These are phyloP conservation scores for Eledona agricola DNA, from an alignment of 2,888 invertebrate genomes.

Conservation along the genomic window DNA sequence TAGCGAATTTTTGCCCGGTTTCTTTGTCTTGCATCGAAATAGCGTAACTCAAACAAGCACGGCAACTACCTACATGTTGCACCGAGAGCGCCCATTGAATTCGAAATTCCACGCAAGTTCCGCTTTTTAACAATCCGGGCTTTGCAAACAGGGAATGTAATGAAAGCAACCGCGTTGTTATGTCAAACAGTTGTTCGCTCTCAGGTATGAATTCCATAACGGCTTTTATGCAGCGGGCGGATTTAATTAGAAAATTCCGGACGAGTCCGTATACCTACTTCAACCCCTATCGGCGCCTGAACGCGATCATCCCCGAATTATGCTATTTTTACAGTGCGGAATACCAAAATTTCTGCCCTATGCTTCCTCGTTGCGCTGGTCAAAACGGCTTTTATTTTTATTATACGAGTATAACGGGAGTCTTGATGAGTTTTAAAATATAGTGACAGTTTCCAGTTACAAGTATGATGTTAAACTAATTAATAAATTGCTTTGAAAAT, in stretches of 20 bases:
- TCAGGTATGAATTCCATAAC: slow-evolving; percentile 61
- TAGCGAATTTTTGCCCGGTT: slow-evolving; percentile 15
- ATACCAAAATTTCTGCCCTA: slow-evolving; percentile 28
- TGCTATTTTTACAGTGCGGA: slow-evolving; percentile 32
- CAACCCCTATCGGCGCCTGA: slow-evolving; percentile 28
- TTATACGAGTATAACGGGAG: too few species aligned
- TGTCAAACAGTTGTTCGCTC: slow-evolving; percentile 60
- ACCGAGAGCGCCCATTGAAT: slow-evolving; percentile 38
- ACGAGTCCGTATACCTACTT: slow-evolving; percentile 42
- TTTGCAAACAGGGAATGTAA: slow-evolving; percentile 57
- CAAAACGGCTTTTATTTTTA: too few species aligned
- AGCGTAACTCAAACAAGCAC: slow-evolving; percentile 17
- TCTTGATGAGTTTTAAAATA: too few species aligned
- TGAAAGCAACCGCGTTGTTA: slow-evolving; percentile 58
- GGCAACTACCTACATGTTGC: slow-evolving; percentile 30
- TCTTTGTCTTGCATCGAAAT: slow-evolving; percentile 22
- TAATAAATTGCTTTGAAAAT: too few species aligned
- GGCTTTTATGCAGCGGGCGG: slow-evolving; percentile 56
- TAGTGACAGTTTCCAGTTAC: too few species aligned
- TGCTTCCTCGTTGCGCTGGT: too few species aligned
- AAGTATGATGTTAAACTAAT: too few species aligned
- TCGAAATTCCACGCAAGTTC: slow-evolving; percentile 51
- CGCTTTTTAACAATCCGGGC: slow-evolving; percentile 57
- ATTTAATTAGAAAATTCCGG: slow-evolving; percentile 60
- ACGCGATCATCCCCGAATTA: slow-evolving; percentile 35